Percentiles rank a stretch among this genome's conserved stretches.
These are phyloP conservation scores for Muscidifurax raptorellus DNA, from an alignment of 1,140 invertebrate genomes.

Conservation along the genomic window DNA sequence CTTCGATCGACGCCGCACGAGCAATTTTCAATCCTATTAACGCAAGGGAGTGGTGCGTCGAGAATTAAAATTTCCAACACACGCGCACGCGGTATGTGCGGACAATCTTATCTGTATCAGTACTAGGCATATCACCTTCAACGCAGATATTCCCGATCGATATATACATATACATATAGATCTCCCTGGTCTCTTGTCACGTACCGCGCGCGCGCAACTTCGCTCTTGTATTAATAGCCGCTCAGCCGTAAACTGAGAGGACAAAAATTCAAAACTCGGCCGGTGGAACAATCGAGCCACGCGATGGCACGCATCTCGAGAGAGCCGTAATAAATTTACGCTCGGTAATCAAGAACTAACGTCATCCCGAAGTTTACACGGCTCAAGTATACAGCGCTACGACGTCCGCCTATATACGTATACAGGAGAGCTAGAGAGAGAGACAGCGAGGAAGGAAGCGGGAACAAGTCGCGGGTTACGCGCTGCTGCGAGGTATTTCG, in stretches of 20 bases:
- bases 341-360: conserved; percentile 35
- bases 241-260: background rate
- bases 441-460: background rate
- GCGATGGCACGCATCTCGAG: background rate
- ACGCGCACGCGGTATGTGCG: background rate
- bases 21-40: conserved; percentile 21
- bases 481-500: conserved; percentile 9
- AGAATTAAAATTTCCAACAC: conserved; percentile 1
- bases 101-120: too few relatives aligned
- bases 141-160: background rate
- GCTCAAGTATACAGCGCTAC: background rate
- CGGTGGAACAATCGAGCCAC: background rate
- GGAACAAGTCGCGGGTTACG: conserved; percentile 5
- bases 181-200: too few relatives aligned
- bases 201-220: too few relatives aligned
- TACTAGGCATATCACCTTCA: too few relatives aligned
- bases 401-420: too few relatives aligned
- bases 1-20: background rate
- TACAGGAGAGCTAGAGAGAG: background rate
- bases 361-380: background rate
- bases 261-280: background rate
- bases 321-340: conserved; percentile 19
- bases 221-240: background rate
- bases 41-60: background rate
- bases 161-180: too few relatives aligned